These are phyloP conservation scores for Ardeotis arabs DNA, from an alignment of 2,113 vertebrate genomes.

Conservation along the genomic window DNA sequence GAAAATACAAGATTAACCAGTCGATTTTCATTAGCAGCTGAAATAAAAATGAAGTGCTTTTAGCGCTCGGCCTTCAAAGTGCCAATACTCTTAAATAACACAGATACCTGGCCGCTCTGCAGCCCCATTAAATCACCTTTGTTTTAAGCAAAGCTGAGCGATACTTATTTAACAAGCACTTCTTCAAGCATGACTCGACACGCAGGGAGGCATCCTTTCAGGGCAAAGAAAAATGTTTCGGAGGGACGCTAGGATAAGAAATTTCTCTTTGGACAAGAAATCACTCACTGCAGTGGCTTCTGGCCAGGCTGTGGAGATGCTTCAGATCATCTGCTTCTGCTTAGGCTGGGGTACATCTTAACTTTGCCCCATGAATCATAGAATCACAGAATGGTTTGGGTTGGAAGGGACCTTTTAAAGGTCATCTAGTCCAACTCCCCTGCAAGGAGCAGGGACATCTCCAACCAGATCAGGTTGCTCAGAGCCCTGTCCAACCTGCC, in stretches of 20 bases:
- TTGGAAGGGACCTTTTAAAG: too few relatives aligned
- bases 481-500: too few relatives aligned
- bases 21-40: constrained; percentile 53
- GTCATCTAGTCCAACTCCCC: too few relatives aligned
- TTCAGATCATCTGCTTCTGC: background rate
- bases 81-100: constrained; percentile 62
- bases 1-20: background rate
- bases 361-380: background rate
- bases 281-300: background rate
- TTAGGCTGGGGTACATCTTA: background rate
- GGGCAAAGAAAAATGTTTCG: background rate
- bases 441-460: too few relatives aligned
- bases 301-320: background rate
- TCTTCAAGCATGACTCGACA: background rate
- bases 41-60: constrained; percentile 57
- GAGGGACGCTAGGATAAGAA: background rate
- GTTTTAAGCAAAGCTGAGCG: constrained; percentile 12
- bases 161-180: constrained; percentile 3
- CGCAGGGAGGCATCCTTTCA: background rate
- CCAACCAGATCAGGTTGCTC: too few relatives aligned
- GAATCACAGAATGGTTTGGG: too few relatives aligned
- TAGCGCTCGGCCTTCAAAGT: background rate
- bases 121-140: constrained; percentile 58
- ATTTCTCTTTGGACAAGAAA: background rate
- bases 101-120: background rate